Base-by-base conservation (phyloP, 2,888 invertebrate genomes). In the Petrophora chlorosata region DNA sequence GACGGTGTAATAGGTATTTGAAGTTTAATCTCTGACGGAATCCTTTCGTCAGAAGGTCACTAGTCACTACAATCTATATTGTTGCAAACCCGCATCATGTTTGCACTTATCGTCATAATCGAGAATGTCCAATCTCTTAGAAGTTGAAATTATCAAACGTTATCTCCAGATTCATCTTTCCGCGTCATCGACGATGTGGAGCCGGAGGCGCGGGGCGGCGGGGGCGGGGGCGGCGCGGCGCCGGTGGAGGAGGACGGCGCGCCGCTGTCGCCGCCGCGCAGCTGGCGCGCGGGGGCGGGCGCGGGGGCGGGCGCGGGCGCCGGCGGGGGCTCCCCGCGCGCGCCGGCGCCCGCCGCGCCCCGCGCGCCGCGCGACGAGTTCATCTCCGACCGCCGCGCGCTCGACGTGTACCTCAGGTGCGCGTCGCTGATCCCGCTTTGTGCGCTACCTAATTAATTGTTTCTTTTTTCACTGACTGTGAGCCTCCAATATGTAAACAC, bases 341-440 rank as follows among this genome's bases (percentile, higher is more conserved):
- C 60, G 40, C 35, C 65, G 5, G 60, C 56, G 56, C 61, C 46
- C 49, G 29, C 41, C 26, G 56, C 42, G 45, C 59, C 54, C 19
- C 46, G 54, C 22, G 46, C 42, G 43, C 51, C 53, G 13, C 55
- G 59, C 8, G 80, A 79, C 53, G 66, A 69, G 40, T 82, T 82
- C 61, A 82, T 82, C 32, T 61, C 75, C 5, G 77, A 76, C 43
- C 57, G 55, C 0, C 46, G 36, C 15, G 58, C 66, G 1, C 73
- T 76, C 7, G 53, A 59, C 34, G 40, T 47, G 3, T 62, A 55
- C 34, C 39, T 62, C 5, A 53, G 56, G 61, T 50, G 9, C n/a
- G 16, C 10, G n/a, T 0, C 25, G 13, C 8, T 23, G 3, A 2
- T 23, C 23, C 3, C 5, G 5, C 3, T 23, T 23, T n/a, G n/a